Evolutionary conservation across 2,113 vertebrate genomes (phyloP), one percentile per base, ranked within the genome.

Genomic region (Hystrix brachyura): DNA sequence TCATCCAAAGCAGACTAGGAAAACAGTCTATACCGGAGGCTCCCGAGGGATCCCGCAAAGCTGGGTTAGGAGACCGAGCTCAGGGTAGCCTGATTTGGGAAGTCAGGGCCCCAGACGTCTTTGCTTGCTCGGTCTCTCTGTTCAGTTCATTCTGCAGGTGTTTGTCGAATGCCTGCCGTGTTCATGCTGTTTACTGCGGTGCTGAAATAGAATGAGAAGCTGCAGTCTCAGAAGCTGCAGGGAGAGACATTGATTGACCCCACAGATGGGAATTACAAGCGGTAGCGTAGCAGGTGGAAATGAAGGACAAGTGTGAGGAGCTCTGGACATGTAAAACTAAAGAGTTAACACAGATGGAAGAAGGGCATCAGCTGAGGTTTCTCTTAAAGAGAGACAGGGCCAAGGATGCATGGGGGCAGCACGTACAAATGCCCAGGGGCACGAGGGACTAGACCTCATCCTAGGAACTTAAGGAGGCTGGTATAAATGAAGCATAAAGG

Each of bases 241-340:
- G 23, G 21, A n/a, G 10, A 86, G 74, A 65, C 7, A 19, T 27
- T 3, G 13, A 29, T 14, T 15, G 38, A 57, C n/a, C 46, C 27
- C 0, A 4, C n/a, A 89, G 19, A 32, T 1, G 15, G 17, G 65
- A 53, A 38, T 7, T 17, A 27, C 38, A 10, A 15, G 60, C 0
- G 3, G 43, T 59, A 43, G 78, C 83, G 43, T 59, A 43, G 78
- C 83, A n/a, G 7, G 78, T 11, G 46, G 53, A n/a, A 32, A 32
- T 32, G 17, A 93, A 88, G 76, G n/a, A 38, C 48, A 10, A 51
- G 21, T 1, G 3, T 15, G 0, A 0, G 23, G 59, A 46, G n/a
- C 18, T 84, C 25, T 46, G 32, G 67, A 38, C 0, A 0, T 10
- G 0, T 84, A 0, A 34, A n/a, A 34, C 23, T 21, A 62, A 81